phyloP scores from a whole-genome alignment of 2,888 invertebrate genomes.

The Platycnemis pennipes region DNA sequence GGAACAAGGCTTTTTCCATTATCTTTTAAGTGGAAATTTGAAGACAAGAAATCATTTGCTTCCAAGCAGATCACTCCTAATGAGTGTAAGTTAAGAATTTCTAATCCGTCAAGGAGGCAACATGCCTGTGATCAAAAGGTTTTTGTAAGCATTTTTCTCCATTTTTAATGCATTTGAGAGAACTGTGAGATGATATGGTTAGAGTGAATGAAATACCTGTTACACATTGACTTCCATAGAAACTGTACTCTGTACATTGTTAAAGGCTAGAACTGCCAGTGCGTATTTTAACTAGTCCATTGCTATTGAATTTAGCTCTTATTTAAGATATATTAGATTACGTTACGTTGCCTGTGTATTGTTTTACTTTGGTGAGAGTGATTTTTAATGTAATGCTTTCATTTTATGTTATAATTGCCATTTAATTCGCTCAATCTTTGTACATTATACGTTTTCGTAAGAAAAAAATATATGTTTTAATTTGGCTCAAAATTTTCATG shows the following conservation, averaged over 20 bases:
- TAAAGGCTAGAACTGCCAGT: slow-evolving; percentile 57
- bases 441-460: too few relatives aligned
- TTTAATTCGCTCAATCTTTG: not conserved
- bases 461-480: not conserved
- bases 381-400: not conserved
- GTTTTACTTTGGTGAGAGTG: not conserved
- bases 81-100: slow-evolving; percentile 47
- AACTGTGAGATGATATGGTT: not conserved
- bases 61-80: slow-evolving; percentile 21
- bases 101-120: slow-evolving; percentile 62
- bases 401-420: not conserved
- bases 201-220: slow-evolving; percentile 49
- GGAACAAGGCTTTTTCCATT: not conserved
- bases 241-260: slow-evolving; percentile 42
- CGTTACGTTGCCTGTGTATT: slow-evolving; percentile 24
- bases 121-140: slow-evolving; percentile 59
- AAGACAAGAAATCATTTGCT: slow-evolving; percentile 31
- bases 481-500: not conserved
- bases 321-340: slow-evolving; percentile 11
- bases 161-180: slow-evolving; percentile 55
- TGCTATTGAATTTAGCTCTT: slow-evolving; percentile 25
- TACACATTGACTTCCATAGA: slow-evolving; percentile 41
- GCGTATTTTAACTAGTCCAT: slow-evolving; percentile 61
- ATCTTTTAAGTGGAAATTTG: not conserved
- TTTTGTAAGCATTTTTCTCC: slow-evolving; percentile 62